These are phyloP conservation scores for Agapornis canus DNA, from an alignment of 2,797 vertebrate species.

Conservation along the genomic window DNA sequence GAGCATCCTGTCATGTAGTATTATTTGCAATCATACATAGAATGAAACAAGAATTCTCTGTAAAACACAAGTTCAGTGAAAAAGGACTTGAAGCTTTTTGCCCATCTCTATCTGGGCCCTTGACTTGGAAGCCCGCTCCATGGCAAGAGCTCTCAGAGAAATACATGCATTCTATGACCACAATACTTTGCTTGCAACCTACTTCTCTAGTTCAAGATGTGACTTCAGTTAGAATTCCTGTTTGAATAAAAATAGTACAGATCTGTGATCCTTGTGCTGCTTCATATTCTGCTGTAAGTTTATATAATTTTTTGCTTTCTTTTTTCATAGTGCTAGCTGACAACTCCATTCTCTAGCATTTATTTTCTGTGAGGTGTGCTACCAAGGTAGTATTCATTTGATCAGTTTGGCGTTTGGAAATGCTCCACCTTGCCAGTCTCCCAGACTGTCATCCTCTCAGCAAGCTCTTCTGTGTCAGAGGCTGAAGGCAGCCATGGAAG, in stretches of 20 bases:
- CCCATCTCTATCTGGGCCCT: not conserved
- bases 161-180: rapidly evolving
- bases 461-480: not conserved
- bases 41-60: not conserved
- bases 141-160: not conserved
- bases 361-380: not conserved
- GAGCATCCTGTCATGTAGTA: not conserved
- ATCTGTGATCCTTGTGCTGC: not conserved
- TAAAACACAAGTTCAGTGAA: not conserved
- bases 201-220: not conserved
- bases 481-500: not conserved
- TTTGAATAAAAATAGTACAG: not conserved
- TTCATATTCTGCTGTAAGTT: not conserved
- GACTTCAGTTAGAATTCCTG: not conserved
- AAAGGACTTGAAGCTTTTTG: not conserved
- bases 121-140: not conserved
- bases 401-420: not conserved
- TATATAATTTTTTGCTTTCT: not conserved
- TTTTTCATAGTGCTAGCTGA: not conserved
- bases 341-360: not conserved
- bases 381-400: not conserved
- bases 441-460: not conserved
- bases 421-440: not conserved
- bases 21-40: not conserved
- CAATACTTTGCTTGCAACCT: not conserved